Percentiles rank a stretch among this genome's conserved stretches.
Evolutionary conservation across 2,797 vertebrate genomes (phyloP).

Genomic region (Otolemur crassicaudatus): DNA sequence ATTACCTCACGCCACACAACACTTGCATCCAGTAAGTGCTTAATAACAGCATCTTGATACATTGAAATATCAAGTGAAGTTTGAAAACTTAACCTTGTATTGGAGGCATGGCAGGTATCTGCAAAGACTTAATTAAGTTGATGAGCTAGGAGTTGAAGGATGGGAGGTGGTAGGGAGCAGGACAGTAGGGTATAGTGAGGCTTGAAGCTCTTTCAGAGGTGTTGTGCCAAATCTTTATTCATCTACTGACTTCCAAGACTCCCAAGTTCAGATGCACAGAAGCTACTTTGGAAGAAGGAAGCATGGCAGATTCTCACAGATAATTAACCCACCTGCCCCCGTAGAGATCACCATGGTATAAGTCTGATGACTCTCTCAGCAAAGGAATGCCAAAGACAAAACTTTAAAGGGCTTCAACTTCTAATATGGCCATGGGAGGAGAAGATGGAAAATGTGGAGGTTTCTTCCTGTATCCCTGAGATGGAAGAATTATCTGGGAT

Average conservation of each 20-base stretch:
- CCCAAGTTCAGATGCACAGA: slow-evolving; percentile 11
- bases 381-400: slow-evolving; percentile 7
- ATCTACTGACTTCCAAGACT: slow-evolving; percentile 29
- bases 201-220: slow-evolving; percentile 50
- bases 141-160: slow-evolving; percentile 55
- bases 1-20: neutral
- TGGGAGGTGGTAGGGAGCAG: neutral
- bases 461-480: neutral
- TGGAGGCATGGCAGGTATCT: slow-evolving; percentile 20
- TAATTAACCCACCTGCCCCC: neutral
- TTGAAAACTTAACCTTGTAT: slow-evolving; percentile 27
- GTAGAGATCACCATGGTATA: neutral
- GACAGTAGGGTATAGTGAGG: neutral
- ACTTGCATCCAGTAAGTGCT: slow-evolving; percentile 16
- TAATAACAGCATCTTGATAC: slow-evolving; percentile 35
- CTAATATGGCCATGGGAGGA: neutral
- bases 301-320: neutral
- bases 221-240: slow-evolving; percentile 51
- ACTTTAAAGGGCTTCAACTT: neutral
- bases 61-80: neutral
- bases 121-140: slow-evolving; percentile 43
- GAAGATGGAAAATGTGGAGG: neutral
- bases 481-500: neutral
- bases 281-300: neutral
- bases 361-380: neutral